Conservation (phyloP, 2,113 vertebrate genomes). For the Sardina pilchardus region DNA sequence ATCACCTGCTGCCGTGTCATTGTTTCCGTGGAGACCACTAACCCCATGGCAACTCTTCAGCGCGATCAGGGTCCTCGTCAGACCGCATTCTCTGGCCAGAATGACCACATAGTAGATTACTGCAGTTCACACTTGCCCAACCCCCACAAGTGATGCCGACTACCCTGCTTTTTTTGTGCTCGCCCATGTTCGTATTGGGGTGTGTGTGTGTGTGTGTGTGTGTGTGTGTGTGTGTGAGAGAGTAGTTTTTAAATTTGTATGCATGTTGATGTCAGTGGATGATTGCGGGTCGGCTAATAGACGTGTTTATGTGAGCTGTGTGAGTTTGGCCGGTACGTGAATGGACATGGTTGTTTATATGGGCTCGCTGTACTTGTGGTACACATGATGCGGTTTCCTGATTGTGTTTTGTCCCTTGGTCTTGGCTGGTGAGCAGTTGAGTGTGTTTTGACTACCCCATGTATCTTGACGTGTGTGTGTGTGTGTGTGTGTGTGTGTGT, state of each 20-base stretch:
- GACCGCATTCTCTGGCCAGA: background rate
- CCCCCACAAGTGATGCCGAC: background rate
- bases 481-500: background rate
- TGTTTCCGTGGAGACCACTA: background rate
- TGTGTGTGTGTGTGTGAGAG: no score
- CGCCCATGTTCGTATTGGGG: background rate
- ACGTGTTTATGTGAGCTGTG: no score
- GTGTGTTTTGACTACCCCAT: background rate
- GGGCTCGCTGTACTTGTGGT: no score
- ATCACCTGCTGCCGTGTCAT: background rate
- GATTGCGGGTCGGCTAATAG: no score
- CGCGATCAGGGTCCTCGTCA: background rate
- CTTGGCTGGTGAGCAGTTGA: no score
- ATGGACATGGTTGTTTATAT: no score
- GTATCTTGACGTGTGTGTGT: background rate
- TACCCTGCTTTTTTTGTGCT: background rate
- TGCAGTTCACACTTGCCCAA: background rate
- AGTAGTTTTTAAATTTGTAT: no score
- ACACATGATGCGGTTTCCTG: no score
- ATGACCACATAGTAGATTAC: background rate
- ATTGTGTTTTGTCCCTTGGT: no score
- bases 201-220: no score
- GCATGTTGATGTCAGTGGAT: no score
- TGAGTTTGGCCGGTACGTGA: no score
- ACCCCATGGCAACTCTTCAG: slow-evolving; percentile 8